phyloP scores from a whole-genome alignment of 1,140 invertebrate genomes.

The Drosophila asahinai region DNA sequence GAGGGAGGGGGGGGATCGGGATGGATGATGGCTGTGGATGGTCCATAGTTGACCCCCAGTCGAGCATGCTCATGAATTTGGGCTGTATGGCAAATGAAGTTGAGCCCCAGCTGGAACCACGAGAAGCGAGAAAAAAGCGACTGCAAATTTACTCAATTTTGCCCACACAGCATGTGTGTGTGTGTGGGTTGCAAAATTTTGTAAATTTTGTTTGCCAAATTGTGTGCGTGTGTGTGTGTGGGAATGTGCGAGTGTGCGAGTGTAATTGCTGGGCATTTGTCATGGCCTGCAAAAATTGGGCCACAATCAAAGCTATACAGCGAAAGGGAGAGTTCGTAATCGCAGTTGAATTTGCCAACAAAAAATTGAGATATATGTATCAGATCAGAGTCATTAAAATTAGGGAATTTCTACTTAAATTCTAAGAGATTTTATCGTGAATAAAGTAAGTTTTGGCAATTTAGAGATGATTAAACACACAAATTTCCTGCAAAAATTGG shows the following conservation, averaged over 20 bases:
- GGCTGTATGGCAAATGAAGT: conserved; percentile 66
- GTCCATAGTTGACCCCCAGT: conserved; percentile 35
- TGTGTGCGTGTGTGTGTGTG: neutral
- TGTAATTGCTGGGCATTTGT: conserved; percentile 58
- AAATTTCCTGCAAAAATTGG: conserved; percentile 7
- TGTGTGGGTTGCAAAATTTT: conserved; percentile 44
- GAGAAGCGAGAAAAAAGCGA: conserved; percentile 35
- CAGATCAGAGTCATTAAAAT: neutral
- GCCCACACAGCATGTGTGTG: conserved; percentile 32
- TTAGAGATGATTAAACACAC: too few species aligned
- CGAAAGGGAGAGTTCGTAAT: conserved; percentile 27
- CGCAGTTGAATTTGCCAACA: neutral
- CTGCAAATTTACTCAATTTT: conserved; percentile 63
- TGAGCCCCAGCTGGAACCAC: conserved; percentile 48
- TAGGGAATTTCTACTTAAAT: neutral
- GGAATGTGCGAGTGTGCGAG: neutral
- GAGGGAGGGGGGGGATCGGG: neutral
- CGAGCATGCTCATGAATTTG: conserved; percentile 76
- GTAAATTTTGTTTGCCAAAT: conserved; percentile 57
- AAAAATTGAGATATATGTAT: neutral
- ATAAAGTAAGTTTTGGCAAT: too few species aligned
- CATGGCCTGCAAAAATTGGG: conserved; percentile 28
- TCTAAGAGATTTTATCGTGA: too few species aligned
- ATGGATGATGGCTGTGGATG: conserved; percentile 2
- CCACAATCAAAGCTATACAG: conserved; percentile 22